phyloP scores from a whole-genome alignment of 1,140 invertebrate genomes.

The Drosophila quadrilineata region DNA sequence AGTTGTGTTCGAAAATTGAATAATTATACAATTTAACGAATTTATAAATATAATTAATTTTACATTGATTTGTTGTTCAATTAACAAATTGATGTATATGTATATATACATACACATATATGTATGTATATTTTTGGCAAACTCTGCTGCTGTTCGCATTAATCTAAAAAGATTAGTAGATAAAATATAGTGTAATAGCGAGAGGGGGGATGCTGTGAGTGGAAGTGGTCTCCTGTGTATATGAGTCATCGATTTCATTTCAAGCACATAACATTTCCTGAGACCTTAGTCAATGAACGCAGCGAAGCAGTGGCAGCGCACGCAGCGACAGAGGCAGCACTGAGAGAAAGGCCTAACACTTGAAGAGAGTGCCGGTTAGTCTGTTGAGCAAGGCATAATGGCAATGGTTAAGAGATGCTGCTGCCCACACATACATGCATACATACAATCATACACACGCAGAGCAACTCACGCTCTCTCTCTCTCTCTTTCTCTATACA shows the following conservation, averaged over 20 bases:
- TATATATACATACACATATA: no score
- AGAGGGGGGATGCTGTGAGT: not conserved
- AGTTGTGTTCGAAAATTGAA: no score
- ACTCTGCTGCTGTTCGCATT: no score
- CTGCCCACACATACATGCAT: no score
- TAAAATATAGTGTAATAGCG: no score
- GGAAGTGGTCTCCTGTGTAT: slow-evolving; percentile 38
- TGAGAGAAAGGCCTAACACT: not conserved
- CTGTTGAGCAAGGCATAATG: not conserved
- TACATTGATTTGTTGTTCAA: no score
- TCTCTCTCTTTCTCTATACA: not conserved
- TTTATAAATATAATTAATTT: no score
- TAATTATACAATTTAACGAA: no score
- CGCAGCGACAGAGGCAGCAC: not conserved
- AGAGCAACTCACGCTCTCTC: not conserved
- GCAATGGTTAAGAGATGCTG: not conserved
- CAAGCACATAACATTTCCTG: slow-evolving; percentile 44
- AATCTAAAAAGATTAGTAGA: no score
- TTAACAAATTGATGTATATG: no score
- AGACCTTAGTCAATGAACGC: slow-evolving; percentile 50
- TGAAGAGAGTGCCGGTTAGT: slow-evolving; percentile 11
- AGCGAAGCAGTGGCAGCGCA: slow-evolving; percentile 7
- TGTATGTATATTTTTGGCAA: no score
- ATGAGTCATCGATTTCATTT: slow-evolving; percentile 56
- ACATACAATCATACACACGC: no score